A percentile compares a stretch with the other conserved stretches of the same genome.
phyloP scores from a whole-genome alignment of 2,797 vertebrate species.

The Eurystomus glaucurus region DNA sequence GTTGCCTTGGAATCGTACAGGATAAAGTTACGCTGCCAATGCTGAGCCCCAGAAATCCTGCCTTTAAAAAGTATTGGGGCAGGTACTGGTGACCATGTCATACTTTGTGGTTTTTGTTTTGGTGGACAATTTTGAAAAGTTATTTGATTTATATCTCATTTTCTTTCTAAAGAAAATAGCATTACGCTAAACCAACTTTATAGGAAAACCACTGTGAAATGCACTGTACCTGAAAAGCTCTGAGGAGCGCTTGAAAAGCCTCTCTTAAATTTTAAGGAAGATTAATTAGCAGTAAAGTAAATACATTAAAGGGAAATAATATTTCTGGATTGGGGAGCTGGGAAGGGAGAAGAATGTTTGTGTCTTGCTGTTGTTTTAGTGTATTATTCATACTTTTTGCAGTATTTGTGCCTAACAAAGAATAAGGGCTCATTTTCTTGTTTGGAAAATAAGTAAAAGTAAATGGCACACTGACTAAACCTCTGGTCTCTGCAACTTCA shows the following conservation, averaged over 20 bases:
- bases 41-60: neutral
- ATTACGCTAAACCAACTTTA: neutral
- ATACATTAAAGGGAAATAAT: accelerated
- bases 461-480: neutral
- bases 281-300: neutral
- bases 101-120: neutral
- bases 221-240: neutral
- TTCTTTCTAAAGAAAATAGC: neutral
- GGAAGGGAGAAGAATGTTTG: neutral
- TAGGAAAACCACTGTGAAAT: neutral
- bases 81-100: accelerated
- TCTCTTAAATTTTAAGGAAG: neutral
- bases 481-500: constrained; percentile 2
- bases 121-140: neutral
- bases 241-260: neutral
- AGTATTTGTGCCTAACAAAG: neutral
- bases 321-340: neutral
- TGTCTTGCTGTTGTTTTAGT: neutral
- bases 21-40: neutral
- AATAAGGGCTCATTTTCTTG: neutral
- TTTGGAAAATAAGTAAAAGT: neutral
- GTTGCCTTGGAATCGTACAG: neutral
- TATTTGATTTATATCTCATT: neutral
- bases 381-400: neutral
- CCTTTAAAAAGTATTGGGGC: neutral